These are phyloP conservation scores for Lampropteryx suffumata DNA, from an alignment of 2,888 invertebrate species.

Conservation along the genomic window DNA sequence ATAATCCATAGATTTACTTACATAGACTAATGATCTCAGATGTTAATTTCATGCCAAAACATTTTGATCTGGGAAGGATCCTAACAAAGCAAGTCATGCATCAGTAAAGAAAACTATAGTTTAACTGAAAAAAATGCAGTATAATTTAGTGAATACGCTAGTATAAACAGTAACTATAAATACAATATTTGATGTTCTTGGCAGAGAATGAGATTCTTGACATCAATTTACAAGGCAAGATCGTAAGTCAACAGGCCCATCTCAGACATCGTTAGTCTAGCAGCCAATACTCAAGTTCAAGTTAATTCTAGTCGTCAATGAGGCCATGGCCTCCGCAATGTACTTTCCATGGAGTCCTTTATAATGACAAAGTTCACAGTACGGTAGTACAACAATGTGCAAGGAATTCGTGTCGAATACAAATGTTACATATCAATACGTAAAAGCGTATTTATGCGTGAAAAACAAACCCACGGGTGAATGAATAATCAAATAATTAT, in stretches of 20 bases:
- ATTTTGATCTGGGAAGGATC: conserved; percentile 8
- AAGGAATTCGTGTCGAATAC: conserved; percentile 36
- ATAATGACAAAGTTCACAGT: conserved; percentile 28
- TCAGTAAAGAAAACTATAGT: conserved; percentile 31
- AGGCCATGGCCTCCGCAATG: conserved; percentile 30
- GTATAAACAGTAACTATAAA: conserved; percentile 34
- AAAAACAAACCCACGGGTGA: conserved; percentile 34
- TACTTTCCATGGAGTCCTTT: conserved; percentile 33
- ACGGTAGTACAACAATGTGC: conserved; percentile 29
- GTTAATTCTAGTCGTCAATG: conserved; percentile 28
- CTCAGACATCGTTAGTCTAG: conserved; percentile 21
- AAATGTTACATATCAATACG: conserved; percentile 38
- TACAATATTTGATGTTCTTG: conserved; percentile 37
- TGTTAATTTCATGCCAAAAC: conserved; percentile 7
- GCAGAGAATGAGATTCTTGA: conserved; percentile 39
- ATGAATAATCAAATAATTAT: conserved; percentile 16
- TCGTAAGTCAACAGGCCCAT: conserved; percentile 35
- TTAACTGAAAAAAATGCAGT: conserved; percentile 35
- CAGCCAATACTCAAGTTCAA: conserved; percentile 32
- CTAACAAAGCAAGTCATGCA: conserved; percentile 25
- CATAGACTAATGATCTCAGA: conserved; percentile 3
- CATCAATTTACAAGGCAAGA: conserved; percentile 40
- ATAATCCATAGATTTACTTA: conserved; percentile 3
- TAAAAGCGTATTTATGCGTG: conserved; percentile 36
- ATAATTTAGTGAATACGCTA: conserved; percentile 37